Evolutionary conservation across 1,140 invertebrate genomes (phyloP).

Genomic region (Sesamia nonagrioides): DNA sequence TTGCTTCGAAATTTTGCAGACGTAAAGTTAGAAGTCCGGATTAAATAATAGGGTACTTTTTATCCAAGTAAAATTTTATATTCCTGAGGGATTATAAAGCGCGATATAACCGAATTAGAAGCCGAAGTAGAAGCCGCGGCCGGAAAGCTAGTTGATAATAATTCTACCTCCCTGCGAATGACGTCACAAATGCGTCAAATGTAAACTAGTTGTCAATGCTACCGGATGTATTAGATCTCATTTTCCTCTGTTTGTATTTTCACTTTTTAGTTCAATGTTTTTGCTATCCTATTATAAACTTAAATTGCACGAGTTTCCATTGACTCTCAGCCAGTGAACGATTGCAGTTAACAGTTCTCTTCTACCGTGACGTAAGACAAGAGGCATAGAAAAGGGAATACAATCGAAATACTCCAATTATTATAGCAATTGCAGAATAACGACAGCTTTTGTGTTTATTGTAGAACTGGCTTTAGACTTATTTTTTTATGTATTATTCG

Average conservation of each 20-base stretch:
- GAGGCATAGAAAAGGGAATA: not conserved
- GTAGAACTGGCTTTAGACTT: no score
- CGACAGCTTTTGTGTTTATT: no score
- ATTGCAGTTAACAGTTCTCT: no score
- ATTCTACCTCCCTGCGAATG: not conserved
- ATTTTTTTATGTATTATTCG: no score
- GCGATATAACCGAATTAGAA: no score
- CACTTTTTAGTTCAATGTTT: constrained; percentile 17
- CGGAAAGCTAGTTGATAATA: no score
- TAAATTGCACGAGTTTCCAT: not conserved
- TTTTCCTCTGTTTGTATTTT: constrained; percentile 21
- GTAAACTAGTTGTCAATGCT: constrained; percentile 17
- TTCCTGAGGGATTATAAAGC: no score
- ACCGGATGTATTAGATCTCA: constrained; percentile 1
- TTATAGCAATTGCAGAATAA: not conserved
- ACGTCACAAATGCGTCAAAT: constrained; percentile 38
- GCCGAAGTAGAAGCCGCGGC: not conserved
- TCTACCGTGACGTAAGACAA: not conserved
- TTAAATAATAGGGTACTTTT: no score
- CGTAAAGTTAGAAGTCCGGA: no score
- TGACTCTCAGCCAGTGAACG: not conserved
- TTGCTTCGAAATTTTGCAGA: no score
- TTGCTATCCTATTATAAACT: not conserved
- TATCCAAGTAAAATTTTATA: no score
- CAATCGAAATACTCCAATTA: not conserved